phyloP scores from a whole-genome alignment of 2,113 vertebrate genomes.

The Sigmodon hispidus region DNA sequence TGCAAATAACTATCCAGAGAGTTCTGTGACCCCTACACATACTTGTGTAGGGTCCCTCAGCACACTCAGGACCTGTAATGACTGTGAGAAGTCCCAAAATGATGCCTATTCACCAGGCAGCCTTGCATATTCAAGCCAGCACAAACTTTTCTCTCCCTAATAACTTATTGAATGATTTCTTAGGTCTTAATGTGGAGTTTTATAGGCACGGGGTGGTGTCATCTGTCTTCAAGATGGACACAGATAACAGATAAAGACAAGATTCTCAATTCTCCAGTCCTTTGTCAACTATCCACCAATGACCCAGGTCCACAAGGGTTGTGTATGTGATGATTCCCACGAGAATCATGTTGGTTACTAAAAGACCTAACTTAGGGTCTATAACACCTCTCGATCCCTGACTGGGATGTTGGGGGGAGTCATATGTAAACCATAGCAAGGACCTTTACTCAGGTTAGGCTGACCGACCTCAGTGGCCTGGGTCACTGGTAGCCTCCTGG shows the following conservation, averaged over 20 bases:
- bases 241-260: not conserved
- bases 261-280: not conserved
- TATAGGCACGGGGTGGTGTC: not conserved
- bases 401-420: not conserved
- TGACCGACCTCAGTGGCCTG: not conserved
- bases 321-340: not conserved
- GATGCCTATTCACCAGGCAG: not conserved
- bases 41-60: constrained; percentile 62
- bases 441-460: not conserved
- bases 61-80: not conserved
- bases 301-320: not conserved
- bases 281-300: not conserved
- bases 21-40: constrained; percentile 63
- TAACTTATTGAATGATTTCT: not conserved
- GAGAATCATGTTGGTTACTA: not conserved
- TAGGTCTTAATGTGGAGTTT: not conserved
- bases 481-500: not conserved
- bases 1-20: constrained; percentile 18
- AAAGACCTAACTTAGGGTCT: not conserved
- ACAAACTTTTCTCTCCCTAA: not conserved
- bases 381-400: not conserved
- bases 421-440: not conserved
- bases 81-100: not conserved
- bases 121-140: not conserved
- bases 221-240: not conserved